phyloP scores from a whole-genome alignment of 2,888 invertebrate genomes.

The Ganaspis brasiliensis region DNA sequence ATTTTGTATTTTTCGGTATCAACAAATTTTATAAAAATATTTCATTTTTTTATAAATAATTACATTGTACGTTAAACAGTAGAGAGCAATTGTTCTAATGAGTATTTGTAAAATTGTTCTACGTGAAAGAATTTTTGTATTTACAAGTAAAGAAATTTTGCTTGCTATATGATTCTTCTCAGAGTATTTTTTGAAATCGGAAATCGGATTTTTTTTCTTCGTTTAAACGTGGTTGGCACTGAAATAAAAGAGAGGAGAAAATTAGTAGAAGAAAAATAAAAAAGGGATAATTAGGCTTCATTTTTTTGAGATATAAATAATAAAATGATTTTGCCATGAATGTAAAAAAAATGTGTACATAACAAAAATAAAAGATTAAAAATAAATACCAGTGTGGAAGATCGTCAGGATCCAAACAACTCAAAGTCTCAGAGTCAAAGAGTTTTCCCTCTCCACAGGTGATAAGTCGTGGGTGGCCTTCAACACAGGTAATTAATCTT shows the following conservation, averaged over 20 bases:
- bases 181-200: not conserved
- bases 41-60: too few relatives aligned
- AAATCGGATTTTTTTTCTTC: not conserved
- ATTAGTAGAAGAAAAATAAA: not conserved
- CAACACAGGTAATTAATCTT: constrained; percentile 94
- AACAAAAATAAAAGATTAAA: not conserved
- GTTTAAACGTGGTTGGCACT: constrained; percentile 70
- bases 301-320: too few relatives aligned
- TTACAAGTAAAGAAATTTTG: constrained; percentile 12
- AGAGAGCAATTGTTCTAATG: constrained; percentile 20
- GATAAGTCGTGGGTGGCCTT: constrained; percentile 93
- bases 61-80: not conserved
- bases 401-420: constrained; percentile 90
- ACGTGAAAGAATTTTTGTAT: constrained; percentile 10
- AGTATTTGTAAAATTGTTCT: constrained; percentile 9
- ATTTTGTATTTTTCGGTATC: too few relatives aligned
- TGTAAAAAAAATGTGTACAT: too few relatives aligned
- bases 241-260: constrained; percentile 51
- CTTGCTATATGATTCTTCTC: not conserved
- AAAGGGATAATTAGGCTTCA: too few relatives aligned
- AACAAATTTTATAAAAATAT: too few relatives aligned
- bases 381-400: constrained; percentile 78
- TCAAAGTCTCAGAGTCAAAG: constrained; percentile 91
- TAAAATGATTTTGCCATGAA: too few relatives aligned
- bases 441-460: constrained; percentile 94